These are phyloP conservation scores for Entomobrya multifasciata DNA, from an alignment of 2,888 invertebrate genomes.

Conservation along the genomic window DNA sequence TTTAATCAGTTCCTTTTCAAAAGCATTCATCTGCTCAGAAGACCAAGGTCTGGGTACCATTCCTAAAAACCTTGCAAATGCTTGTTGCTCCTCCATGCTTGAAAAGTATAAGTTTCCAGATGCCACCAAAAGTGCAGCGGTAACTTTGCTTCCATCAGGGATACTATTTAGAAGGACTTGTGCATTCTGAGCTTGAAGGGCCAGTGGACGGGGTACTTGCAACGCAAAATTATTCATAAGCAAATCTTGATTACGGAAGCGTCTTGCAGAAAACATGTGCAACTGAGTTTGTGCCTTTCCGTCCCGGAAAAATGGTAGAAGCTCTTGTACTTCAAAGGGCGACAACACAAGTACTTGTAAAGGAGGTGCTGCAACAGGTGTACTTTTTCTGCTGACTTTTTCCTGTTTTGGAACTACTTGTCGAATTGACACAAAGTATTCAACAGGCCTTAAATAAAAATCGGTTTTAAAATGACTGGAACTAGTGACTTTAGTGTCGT, in stretches of 20 bases:
- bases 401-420: conserved; percentile 4
- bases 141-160: conserved; percentile 19
- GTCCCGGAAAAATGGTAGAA: conserved; percentile 39
- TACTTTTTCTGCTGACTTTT: not conserved
- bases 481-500: not conserved
- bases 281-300: not conserved
- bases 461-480: conserved; percentile 32
- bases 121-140: conserved; percentile 26
- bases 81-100: conserved; percentile 27
- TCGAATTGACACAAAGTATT: conserved; percentile 14
- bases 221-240: conserved; percentile 31
- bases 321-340: conserved; percentile 59
- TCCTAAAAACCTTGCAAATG: conserved; percentile 35
- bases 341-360: conserved; percentile 14
- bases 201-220: conserved; percentile 11
- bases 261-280: conserved; percentile 51
- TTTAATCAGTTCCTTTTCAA: conserved; percentile 53
- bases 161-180: not conserved
- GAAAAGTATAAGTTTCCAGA: conserved; percentile 58
- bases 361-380: not conserved
- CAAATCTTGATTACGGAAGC: not conserved
- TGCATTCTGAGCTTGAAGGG: not conserved
- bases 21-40: not conserved
- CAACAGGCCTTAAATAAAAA: conserved; percentile 42
- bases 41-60: conserved; percentile 46